Conservation (phyloP, 2,797 vertebrate genomes). For the Falco rusticolus region DNA sequence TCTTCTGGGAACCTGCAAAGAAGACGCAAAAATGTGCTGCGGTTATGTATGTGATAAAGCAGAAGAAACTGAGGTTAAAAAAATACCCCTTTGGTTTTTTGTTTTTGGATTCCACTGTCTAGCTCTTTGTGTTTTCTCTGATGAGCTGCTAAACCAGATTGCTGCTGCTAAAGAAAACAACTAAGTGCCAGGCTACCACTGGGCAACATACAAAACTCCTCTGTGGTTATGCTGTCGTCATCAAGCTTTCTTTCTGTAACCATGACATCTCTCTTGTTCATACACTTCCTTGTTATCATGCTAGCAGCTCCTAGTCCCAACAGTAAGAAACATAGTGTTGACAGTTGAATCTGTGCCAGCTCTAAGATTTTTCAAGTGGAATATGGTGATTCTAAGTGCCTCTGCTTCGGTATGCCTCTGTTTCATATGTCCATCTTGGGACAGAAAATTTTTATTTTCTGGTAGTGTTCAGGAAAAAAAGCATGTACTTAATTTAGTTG, state of each 20-base stretch:
- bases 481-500: background rate
- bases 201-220: background rate
- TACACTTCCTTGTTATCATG: constrained; percentile 22
- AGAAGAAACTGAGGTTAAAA: constrained; percentile 53
- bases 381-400: background rate
- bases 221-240: constrained; percentile 16
- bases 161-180: constrained; percentile 2
- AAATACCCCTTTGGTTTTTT: background rate
- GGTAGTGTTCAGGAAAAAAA: background rate
- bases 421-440: accelerated
- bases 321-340: background rate
- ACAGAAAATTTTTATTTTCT: background rate
- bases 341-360: background rate
- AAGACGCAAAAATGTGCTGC: constrained; percentile 19
- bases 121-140: background rate
- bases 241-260: background rate
- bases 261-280: background rate
- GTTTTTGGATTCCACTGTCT: constrained; percentile 33
- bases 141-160: constrained; percentile 8
- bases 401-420: background rate
- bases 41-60: constrained; percentile 44
- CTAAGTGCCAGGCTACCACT: background rate
- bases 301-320: background rate
- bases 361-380: background rate
- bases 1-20: constrained; percentile 31